Evolutionary conservation across 2,113 vertebrate species (phyloP).

Genomic region (Strix uralensis): DNA sequence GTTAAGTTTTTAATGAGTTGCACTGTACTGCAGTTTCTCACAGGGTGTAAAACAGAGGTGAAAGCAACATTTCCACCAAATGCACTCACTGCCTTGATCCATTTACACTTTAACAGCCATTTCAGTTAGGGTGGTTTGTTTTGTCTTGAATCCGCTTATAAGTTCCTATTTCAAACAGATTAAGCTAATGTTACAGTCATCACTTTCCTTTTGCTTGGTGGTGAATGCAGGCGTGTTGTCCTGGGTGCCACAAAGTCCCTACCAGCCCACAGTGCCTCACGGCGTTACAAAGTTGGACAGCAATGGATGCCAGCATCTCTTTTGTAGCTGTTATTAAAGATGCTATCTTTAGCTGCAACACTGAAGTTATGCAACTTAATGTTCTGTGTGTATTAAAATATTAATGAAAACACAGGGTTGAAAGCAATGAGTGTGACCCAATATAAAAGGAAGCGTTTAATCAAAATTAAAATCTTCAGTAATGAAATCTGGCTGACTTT

Average conservation of each 20-base stretch:
- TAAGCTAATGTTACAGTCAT: neutral
- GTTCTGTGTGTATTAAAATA: neutral
- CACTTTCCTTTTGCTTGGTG: neutral
- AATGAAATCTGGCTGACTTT: conserved; percentile 30
- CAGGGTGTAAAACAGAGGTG: neutral
- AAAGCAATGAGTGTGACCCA: neutral
- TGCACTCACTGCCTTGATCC: neutral
- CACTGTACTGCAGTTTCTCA: neutral
- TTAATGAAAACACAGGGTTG: conserved; percentile 9
- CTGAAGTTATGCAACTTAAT: neutral
- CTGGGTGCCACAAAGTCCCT: neutral
- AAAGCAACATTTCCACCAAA: neutral
- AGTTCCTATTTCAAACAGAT: neutral
- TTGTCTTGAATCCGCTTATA: neutral
- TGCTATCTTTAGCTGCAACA: conserved; percentile 18
- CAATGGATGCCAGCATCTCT: neutral
- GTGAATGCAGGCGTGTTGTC: neutral
- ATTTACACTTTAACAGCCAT: neutral
- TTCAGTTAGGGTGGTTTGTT: neutral
- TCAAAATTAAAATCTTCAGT: conserved; percentile 58
- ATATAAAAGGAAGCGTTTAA: conserved; percentile 39
- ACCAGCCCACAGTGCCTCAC: neutral
- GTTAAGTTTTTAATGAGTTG: neutral
- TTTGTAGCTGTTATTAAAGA: conserved; percentile 50
- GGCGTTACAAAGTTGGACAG: neutral